Percentiles rank a stretch among this genome's conserved stretches.
phyloP scores from a whole-genome alignment of 2,113 vertebrate genomes.

The Aldabrachelys gigantea region DNA sequence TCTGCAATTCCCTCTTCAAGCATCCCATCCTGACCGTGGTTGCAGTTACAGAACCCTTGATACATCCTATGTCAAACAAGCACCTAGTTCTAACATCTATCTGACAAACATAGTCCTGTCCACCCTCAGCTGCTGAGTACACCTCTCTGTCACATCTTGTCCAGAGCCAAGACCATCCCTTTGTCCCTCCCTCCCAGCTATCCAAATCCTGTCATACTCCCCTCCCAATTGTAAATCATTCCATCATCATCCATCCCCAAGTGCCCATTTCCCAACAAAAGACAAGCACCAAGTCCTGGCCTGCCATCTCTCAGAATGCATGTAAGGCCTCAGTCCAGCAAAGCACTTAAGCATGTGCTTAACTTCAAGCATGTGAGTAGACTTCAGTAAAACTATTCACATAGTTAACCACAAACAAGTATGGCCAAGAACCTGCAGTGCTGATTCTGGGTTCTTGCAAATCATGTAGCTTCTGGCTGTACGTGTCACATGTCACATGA shows the following conservation, averaged over 20 bases:
- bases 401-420: rapidly evolving
- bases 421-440: background rate
- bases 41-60: too few relatives aligned
- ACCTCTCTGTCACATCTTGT: background rate
- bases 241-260: background rate
- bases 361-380: background rate
- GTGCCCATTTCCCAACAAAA: background rate
- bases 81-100: too few relatives aligned
- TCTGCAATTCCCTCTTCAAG: slow-evolving; percentile 29
- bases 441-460: background rate
- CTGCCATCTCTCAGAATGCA: background rate
- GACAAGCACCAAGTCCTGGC: background rate
- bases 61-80: too few relatives aligned
- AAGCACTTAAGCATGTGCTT: background rate
- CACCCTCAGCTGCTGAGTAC: background rate
- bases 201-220: background rate
- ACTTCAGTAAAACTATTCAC: background rate
- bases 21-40: slow-evolving; percentile 15
- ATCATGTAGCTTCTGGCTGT: background rate
- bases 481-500: background rate
- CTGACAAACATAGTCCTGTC: too few relatives aligned
- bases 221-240: background rate
- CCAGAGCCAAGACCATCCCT: background rate
- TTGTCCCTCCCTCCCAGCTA: background rate
- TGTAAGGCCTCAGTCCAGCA: background rate